These are phyloP conservation scores for Hirtodrosophila cameraria DNA, from an alignment of 2,888 invertebrate species.

Conservation along the genomic window DNA sequence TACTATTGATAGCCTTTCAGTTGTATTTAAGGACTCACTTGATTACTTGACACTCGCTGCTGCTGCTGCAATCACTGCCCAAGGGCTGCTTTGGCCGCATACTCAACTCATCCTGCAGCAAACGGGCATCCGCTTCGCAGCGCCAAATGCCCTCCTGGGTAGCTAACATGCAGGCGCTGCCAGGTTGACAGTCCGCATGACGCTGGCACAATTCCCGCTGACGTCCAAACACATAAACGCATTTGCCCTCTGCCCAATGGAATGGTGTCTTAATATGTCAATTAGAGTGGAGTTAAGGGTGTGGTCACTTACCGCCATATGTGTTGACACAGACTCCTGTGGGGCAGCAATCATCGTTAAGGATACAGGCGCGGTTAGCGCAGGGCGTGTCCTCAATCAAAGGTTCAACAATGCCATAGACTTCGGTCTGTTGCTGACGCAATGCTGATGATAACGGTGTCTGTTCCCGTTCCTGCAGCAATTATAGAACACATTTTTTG, in stretches of 20 bases:
- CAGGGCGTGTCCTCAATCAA: slow-evolving; percentile 89
- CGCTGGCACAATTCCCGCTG: slow-evolving; percentile 92
- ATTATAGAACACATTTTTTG: slow-evolving; percentile 33
- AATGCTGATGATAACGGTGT: slow-evolving; percentile 26
- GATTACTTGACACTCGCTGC: slow-evolving; percentile 93
- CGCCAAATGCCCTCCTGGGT: slow-evolving; percentile 86
- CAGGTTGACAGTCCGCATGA: slow-evolving; percentile 93
- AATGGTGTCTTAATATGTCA: too few species aligned
- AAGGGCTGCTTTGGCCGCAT: slow-evolving; percentile 89
- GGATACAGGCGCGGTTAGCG: slow-evolving; percentile 90
- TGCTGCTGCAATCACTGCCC: slow-evolving; percentile 92
- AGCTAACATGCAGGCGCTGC: slow-evolving; percentile 89
- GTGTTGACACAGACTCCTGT: slow-evolving; percentile 88
- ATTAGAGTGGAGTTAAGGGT: too few species aligned
- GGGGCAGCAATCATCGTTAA: slow-evolving; percentile 93
- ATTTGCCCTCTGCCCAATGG: slow-evolving; percentile 85
- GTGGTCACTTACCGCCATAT: slow-evolving; percentile 83
- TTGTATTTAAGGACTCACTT: slow-evolving; percentile 63
- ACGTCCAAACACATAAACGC: slow-evolving; percentile 89
- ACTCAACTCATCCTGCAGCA: slow-evolving; percentile 39
- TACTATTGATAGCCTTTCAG: too few species aligned
- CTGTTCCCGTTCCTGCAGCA: slow-evolving; percentile 17
- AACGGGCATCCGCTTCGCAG: slow-evolving; percentile 89
- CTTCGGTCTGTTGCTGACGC: slow-evolving; percentile 66
- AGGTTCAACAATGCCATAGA: slow-evolving; percentile 83